Evolutionary conservation across 23 tunicate genomes (phyloP).

Genomic region (Clavelina lepadiformis): DNA sequence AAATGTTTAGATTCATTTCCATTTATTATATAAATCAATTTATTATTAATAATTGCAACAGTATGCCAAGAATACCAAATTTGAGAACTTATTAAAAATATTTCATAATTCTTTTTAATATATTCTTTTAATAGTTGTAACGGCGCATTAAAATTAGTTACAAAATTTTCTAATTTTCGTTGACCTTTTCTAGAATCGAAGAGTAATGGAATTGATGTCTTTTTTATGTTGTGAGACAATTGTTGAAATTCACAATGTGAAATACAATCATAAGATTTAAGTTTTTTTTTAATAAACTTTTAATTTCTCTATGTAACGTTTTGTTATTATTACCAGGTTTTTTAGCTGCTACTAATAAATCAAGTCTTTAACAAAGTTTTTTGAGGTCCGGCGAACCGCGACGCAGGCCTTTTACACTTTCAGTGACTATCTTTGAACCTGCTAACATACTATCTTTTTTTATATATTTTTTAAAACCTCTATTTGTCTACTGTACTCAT

Average conservation of each 20-base stretch:
- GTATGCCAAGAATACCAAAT: slow-evolving; percentile 13
- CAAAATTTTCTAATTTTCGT: background rate
- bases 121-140: no score
- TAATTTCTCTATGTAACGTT: background rate
- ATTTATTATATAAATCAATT: background rate
- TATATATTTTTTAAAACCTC: background rate
- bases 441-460: background rate
- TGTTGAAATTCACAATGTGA: background rate
- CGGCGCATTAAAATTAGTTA: slow-evolving; percentile 4
- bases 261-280: background rate
- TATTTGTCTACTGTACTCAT: background rate
- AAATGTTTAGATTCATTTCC: background rate
- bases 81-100: slow-evolving; percentile 1
- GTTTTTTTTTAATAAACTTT: background rate
- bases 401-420: no score
- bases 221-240: background rate
- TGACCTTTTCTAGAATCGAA: slow-evolving; percentile 3
- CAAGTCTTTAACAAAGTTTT: background rate
- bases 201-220: background rate
- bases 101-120: background rate
- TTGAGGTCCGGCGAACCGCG: background rate
- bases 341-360: slow-evolving; percentile 3
- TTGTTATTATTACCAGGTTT: slow-evolving; percentile 5
- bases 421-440: background rate
- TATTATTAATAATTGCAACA: background rate